These are phyloP conservation scores for Graphium colonna DNA, from an alignment of 2,888 invertebrate genomes.

Conservation along the genomic window DNA sequence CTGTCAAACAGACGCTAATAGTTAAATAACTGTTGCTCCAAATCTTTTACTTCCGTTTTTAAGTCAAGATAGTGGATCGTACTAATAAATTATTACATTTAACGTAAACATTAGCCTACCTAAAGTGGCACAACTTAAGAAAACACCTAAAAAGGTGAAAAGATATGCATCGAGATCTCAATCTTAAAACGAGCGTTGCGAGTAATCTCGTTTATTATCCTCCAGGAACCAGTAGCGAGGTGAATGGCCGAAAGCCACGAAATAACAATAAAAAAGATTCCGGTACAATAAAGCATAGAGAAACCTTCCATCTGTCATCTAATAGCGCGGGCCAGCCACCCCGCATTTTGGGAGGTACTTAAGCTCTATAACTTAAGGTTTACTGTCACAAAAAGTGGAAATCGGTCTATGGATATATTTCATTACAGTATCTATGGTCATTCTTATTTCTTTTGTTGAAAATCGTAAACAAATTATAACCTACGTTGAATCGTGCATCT, in stretches of 20 bases:
- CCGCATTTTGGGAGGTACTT: constrained; percentile 44
- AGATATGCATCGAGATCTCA: constrained; percentile 52
- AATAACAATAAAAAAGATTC: constrained; percentile 49
- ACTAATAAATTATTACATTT: too few relatives aligned
- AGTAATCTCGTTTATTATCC: constrained; percentile 51
- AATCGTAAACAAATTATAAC: constrained; percentile 43
- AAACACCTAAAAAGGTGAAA: constrained; percentile 46
- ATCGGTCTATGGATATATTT: constrained; percentile 60
- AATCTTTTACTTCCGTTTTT: too few relatives aligned
- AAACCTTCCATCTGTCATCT: constrained; percentile 69
- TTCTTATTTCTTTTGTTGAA: constrained; percentile 46
- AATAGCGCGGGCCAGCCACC: constrained; percentile 49
- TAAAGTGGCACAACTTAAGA: too few relatives aligned
- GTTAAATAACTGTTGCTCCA: too few relatives aligned
- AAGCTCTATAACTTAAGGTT: constrained; percentile 63
- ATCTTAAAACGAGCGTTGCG: constrained; percentile 39
- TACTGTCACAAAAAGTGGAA: constrained; percentile 56
- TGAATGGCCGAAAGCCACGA: constrained; percentile 61
- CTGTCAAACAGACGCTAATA: too few relatives aligned
- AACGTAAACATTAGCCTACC: too few relatives aligned
- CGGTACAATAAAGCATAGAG: constrained; percentile 62
- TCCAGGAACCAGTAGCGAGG: constrained; percentile 61
- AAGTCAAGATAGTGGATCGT: too few relatives aligned
- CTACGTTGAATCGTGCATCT: constrained; percentile 25
- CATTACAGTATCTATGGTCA: constrained; percentile 43